phyloP scores from a whole-genome alignment of 2,113 vertebrate genomes.

The Oryzias woworae region DNA sequence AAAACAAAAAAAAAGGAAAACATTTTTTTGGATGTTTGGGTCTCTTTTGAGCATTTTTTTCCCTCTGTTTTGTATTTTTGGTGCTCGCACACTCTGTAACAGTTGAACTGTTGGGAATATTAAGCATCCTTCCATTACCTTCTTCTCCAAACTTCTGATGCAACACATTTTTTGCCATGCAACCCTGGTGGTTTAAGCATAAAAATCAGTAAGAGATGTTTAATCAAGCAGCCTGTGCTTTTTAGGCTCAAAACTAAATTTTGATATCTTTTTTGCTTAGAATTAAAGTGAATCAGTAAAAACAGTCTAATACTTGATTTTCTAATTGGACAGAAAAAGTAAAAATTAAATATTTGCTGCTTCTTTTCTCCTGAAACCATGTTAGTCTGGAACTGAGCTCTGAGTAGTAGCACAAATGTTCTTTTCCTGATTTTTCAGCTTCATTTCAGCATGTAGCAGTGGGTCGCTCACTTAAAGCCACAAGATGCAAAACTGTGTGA shows the following conservation, averaged over 20 bases:
- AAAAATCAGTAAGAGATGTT: constrained; percentile 16
- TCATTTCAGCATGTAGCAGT: constrained; percentile 62
- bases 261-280: not conserved
- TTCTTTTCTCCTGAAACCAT: constrained; percentile 12
- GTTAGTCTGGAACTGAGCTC: constrained; percentile 14
- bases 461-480: constrained; percentile 38
- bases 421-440: constrained; percentile 7
- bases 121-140: constrained; percentile 11
- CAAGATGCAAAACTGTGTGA: constrained; percentile 44
- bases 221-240: not conserved
- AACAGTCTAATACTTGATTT: constrained; percentile 21
- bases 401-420: constrained; percentile 18
- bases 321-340: too few relatives aligned
- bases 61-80: constrained; percentile 28
- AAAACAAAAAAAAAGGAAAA: not conserved
- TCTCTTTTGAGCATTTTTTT: constrained; percentile 3
- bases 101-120: constrained; percentile 70
- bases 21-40: constrained; percentile 4
- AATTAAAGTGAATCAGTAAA: not conserved
- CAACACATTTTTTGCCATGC: constrained; percentile 6
- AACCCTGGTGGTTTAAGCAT: constrained; percentile 52
- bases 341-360: too few relatives aligned
- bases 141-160: constrained; percentile 8
- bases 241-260: constrained; percentile 9
- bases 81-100: constrained; percentile 51